Conservation (phyloP, 1,140 invertebrate species). For the Pseudomyrmex flavicornis region DNA sequence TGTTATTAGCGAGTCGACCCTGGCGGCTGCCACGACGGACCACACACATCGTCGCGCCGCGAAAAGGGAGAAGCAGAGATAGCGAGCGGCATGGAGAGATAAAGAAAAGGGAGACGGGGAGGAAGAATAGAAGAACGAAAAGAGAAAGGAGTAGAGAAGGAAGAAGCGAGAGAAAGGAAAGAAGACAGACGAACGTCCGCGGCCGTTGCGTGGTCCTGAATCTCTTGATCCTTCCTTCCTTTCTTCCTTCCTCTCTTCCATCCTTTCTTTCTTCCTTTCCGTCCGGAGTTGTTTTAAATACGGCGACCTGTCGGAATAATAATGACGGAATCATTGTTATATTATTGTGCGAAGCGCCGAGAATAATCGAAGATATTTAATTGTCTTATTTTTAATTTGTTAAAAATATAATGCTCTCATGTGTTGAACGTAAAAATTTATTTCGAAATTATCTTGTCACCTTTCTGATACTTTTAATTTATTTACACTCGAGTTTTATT, state of each 20-base stretch:
- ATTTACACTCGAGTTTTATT: too few species aligned
- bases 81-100: constrained; percentile 26
- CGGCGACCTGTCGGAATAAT: constrained; percentile 11
- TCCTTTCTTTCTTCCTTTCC: too few species aligned
- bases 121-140: constrained; percentile 38
- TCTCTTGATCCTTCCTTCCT: constrained; percentile 37
- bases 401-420: too few species aligned
- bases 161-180: neutral
- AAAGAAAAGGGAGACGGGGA: constrained; percentile 6
- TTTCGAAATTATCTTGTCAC: too few species aligned
- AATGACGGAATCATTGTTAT: constrained; percentile 22
- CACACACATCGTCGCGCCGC: constrained; percentile 81
- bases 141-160: constrained; percentile 10
- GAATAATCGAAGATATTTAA: too few species aligned
- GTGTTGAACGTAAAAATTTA: too few species aligned
- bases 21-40: constrained; percentile 82
- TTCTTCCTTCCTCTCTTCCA: too few species aligned
- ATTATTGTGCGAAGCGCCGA: too few species aligned
- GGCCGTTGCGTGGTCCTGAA: constrained; percentile 47
- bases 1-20: constrained; percentile 82
- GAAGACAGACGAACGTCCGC: constrained; percentile 15
- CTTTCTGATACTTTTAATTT: too few species aligned
- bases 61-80: constrained; percentile 68
- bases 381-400: too few species aligned
- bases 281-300: constrained; percentile 10